A percentile compares a stretch with the other conserved stretches of the same genome.
Conservation (phyloP, 53 echinoderm and acorn worm species). For the Zoroaster sp. region DNA sequence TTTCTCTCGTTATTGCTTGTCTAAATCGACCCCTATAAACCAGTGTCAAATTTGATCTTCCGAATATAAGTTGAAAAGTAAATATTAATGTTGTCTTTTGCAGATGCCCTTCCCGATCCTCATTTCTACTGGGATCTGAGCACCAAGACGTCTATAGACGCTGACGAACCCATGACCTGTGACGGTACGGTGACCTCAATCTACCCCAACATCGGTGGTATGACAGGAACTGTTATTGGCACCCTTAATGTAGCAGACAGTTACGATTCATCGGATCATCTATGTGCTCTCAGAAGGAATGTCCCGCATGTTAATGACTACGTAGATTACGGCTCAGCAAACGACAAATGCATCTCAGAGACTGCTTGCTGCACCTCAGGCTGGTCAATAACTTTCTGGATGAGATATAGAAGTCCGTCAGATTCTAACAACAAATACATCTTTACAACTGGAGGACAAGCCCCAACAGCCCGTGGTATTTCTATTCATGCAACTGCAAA, state of each 20-base stretch:
- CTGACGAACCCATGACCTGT: conserved; percentile 17
- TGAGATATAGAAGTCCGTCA: conserved; percentile 3
- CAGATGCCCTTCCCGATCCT: conserved; percentile 22
- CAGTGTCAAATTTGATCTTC: no score
- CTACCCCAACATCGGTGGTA: conserved; percentile 33
- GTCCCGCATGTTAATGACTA: background rate
- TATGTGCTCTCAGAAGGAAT: conserved; percentile 2
- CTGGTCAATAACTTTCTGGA: conserved; percentile 12
- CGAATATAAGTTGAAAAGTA: no score
- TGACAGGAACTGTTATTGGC: background rate
- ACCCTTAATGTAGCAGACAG: background rate
- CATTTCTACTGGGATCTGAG: conserved; percentile 45
- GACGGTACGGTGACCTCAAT: background rate
- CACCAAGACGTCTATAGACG: conserved; percentile 7
- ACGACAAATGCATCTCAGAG: conserved; percentile 19
- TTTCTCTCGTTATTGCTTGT: no score
- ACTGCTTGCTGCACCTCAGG: conserved; percentile 31
- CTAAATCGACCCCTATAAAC: no score
- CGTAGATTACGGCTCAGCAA: background rate
- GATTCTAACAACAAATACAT: background rate
- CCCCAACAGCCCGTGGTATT: background rate
- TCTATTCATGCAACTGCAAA: background rate
- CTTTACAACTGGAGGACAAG: background rate
- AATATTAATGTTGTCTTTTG: no score
- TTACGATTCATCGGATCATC: conserved; percentile 40